These are phyloP conservation scores for Zaprionus ghesquierei DNA, from an alignment of 1,140 invertebrate species.

Conservation along the genomic window DNA sequence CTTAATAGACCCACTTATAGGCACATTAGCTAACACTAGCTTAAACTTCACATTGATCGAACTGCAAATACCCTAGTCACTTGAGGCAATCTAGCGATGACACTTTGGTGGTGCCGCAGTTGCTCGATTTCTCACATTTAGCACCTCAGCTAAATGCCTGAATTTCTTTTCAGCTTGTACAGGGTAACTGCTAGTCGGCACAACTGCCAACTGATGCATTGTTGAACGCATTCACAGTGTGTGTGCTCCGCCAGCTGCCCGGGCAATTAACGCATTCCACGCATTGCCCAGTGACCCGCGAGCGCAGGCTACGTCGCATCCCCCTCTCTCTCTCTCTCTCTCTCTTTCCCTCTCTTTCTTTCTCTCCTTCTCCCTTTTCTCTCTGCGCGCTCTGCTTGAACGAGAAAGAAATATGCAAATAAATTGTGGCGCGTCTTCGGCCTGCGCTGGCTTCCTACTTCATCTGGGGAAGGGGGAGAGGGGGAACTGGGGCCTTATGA, in stretches of 20 bases:
- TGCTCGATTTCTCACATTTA: background rate
- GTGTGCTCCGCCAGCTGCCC: constrained; percentile 55
- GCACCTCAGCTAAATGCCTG: background rate
- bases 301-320: background rate
- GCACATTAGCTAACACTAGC: background rate
- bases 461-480: too few species aligned
- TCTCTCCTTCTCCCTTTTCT: background rate
- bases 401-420: constrained; percentile 58
- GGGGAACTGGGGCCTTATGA: constrained; percentile 2
- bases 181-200: background rate
- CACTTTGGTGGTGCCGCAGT: background rate
- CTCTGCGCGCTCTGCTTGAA: background rate
- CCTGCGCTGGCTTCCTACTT: constrained; percentile 32
- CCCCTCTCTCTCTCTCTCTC: background rate
- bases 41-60: too few species aligned
- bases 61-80: background rate
- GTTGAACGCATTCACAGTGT: background rate
- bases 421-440: constrained; percentile 27
- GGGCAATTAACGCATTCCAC: constrained; percentile 75
- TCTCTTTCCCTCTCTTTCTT: background rate
- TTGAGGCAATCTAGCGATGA: background rate
- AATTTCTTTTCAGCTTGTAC: background rate
- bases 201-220: constrained; percentile 17
- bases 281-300: constrained; percentile 33
- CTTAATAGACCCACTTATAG: background rate